Evolutionary conservation across 2,113 vertebrate genomes (phyloP), one percentile per base, ranked within the genome.

Genomic region (Syngnathus scovelli): DNA sequence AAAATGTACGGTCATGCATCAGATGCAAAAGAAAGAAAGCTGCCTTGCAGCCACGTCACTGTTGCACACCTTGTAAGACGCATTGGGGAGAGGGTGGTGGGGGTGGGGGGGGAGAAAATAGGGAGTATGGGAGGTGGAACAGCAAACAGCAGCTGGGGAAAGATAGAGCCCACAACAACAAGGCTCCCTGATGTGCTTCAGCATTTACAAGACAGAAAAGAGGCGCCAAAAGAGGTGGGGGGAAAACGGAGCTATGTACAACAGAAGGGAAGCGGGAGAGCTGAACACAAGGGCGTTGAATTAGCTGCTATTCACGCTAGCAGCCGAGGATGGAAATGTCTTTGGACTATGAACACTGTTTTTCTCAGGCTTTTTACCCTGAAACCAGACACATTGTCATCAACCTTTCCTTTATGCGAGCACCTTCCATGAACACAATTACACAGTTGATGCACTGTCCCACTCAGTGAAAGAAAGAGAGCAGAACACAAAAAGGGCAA

Each of bases 361-460:
- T 33, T 56, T 52, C 49, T 52, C 44, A 3, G 44, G 44, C 15
- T 18, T 18, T 33, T 15, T 48, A 16, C 49, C 72, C 76, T 73
- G 15, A 68, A 83, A 82, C 79, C 65, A 72, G 74, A 67, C 64
- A 66, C 66, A 78, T 85, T 87, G 83, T 85, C 83, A 81, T 84
- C 82, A 78, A 44, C 49, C 72, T 66, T 23, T 46, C 68, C 55
- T 72, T 69, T 67, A 71, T 74, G 71, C 74, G 82, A 84, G 83
- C 80, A 74, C 79, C 75, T 83, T 18, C 74, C 79, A 65, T 58
- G 56, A 33, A 69, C 37, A 58, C 76, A 73, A 81, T 81, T 84
- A 81, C 72, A 67, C 75, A 81, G 73, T 72, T 72, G 83, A 78
- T 76, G 87, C 70, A 69, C 64, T 71, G 70, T 64, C 74, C 73